phyloP scores from a whole-genome alignment of 2,888 invertebrate genomes.

The Unio pictorum region DNA sequence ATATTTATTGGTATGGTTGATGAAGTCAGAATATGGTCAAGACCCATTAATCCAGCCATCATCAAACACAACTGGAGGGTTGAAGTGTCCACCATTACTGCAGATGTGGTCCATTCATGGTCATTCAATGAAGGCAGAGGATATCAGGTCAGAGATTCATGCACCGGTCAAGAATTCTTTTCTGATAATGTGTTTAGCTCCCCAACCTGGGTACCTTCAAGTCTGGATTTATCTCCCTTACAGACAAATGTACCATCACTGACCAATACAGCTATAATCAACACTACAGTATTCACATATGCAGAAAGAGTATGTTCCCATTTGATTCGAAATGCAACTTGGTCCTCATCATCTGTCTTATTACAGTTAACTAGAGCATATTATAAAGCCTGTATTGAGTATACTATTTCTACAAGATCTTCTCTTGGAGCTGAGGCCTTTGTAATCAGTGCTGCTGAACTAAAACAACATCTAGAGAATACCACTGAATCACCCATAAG shows the following conservation, averaged over 20 bases:
- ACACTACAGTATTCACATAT: too few relatives aligned
- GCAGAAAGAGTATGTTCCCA: too few relatives aligned
- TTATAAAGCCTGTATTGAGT: slow-evolving; percentile 29
- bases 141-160: slow-evolving; percentile 26
- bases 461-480: slow-evolving; percentile 18
- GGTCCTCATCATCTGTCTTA: too few relatives aligned
- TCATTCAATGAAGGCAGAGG: slow-evolving; percentile 48
- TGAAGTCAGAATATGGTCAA: slow-evolving; percentile 51
- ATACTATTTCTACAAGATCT: slow-evolving; percentile 13
- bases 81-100: slow-evolving; percentile 28
- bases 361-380: slow-evolving; percentile 13
- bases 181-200: slow-evolving; percentile 23
- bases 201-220: slow-evolving; percentile 46
- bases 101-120: slow-evolving; percentile 48
- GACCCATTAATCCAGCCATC: slow-evolving; percentile 51
- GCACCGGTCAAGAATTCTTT: slow-evolving; percentile 34
- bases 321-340: too few relatives aligned
- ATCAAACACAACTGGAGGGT: slow-evolving; percentile 40
- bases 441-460: slow-evolving; percentile 21
- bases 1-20: slow-evolving; percentile 45
- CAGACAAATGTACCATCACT: slow-evolving; percentile 12
- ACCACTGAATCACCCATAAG: slow-evolving; percentile 18
- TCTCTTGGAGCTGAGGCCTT: slow-evolving; percentile 25
- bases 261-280: slow-evolving; percentile 4
- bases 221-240: slow-evolving; percentile 31